Evolutionary conservation across 2,888 invertebrate genomes (phyloP).

Genomic region (Cantharis lateralis): DNA sequence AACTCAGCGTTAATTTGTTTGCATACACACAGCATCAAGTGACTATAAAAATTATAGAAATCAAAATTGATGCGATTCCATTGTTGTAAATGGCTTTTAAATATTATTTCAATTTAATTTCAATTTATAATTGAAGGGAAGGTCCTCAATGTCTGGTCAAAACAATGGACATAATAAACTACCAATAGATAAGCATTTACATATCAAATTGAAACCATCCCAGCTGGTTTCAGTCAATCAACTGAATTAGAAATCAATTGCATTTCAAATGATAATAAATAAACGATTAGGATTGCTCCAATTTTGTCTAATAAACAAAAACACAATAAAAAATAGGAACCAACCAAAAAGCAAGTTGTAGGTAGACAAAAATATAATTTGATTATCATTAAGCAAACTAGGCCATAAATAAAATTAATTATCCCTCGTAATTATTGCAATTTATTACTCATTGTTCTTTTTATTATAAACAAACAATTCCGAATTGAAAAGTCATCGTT

Average conservation of each 20-base stretch:
- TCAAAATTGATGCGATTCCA: slow-evolving; percentile 1
- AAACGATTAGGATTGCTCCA: background rate
- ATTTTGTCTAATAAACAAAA: background rate
- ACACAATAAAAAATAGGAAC: background rate
- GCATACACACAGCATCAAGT: background rate
- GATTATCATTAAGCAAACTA: background rate
- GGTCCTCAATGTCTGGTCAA: slow-evolving; percentile 20
- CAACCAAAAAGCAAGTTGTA: background rate
- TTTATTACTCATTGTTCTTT: background rate
- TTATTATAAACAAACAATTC: background rate
- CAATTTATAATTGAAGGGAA: slow-evolving; percentile 30
- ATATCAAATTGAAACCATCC: slow-evolving; percentile 21
- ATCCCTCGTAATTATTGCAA: background rate
- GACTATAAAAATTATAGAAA: slow-evolving; percentile 1
- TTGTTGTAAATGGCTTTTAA: slow-evolving; percentile 1
- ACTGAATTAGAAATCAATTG: slow-evolving; percentile 4
- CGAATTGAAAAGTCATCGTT: background rate
- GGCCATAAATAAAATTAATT: background rate
- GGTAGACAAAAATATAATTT: background rate
- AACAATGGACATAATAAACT: slow-evolving; percentile 20
- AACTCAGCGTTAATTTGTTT: background rate
- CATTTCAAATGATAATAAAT: slow-evolving; percentile 1
- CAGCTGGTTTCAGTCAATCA: slow-evolving; percentile 12
- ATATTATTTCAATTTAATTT: slow-evolving; percentile 18
- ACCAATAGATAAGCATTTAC: slow-evolving; percentile 19